Conservation (phyloP, 92 coral and sea anemone genomes). For the Heliopora coerulea region DNA sequence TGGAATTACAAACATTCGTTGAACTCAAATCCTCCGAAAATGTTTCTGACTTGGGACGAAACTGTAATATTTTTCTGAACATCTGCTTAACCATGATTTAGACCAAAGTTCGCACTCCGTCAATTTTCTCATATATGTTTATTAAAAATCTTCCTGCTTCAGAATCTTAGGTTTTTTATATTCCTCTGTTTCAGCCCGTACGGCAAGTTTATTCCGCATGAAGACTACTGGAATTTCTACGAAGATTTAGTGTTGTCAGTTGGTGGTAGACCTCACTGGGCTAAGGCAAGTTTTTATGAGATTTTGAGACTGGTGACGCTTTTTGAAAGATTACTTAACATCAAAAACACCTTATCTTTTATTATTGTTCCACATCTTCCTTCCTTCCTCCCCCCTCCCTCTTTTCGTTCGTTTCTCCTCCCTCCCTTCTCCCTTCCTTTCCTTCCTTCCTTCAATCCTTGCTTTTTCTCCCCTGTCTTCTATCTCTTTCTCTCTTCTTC, state of each 20-base stretch:
- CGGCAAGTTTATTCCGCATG: constrained; percentile 62
- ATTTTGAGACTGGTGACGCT: too few species aligned
- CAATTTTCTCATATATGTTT: constrained; percentile 74
- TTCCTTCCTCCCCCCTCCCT: not conserved
- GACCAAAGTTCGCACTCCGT: too few species aligned
- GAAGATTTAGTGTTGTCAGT: constrained; percentile 83
- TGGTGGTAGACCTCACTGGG: constrained; percentile 99
- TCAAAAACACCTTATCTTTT: too few species aligned
- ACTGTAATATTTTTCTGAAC: not conserved
- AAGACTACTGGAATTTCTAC: constrained; percentile 76
- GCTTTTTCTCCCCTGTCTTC: not conserved
- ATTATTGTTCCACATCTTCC: not conserved
- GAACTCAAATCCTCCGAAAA: too few species aligned
- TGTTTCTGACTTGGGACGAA: constrained; percentile 4
- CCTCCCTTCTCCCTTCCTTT: not conserved
- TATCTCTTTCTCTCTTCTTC: not conserved
- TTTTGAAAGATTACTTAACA: too few species aligned
- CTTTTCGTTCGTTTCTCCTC: not conserved
- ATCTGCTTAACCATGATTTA: too few species aligned
- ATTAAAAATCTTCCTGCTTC: constrained; percentile 75
- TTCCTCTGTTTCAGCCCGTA: constrained; percentile 64
- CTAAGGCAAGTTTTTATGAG: constrained; percentile 59
- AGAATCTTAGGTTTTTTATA: constrained; percentile 49
- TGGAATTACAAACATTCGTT: too few species aligned
- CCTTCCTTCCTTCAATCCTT: too few species aligned